phyloP scores from a whole-genome alignment of 2,113 vertebrate species.

The Entomyzon cyanotis region DNA sequence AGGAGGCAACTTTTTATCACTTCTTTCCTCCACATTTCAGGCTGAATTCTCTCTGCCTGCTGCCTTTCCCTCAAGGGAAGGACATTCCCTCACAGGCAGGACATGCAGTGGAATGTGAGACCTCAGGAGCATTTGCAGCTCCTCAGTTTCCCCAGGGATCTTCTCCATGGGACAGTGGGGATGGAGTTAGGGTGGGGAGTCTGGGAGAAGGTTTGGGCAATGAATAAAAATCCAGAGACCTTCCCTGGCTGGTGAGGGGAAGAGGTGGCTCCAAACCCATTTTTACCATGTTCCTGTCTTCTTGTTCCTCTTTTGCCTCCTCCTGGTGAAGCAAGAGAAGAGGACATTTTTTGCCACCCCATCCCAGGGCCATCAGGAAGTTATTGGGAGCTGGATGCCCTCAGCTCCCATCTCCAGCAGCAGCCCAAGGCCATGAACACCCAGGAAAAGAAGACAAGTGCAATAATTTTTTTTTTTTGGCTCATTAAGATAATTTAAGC shows the following conservation, averaged over 20 bases:
- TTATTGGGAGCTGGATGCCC: slow-evolving; percentile 29
- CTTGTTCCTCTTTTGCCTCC: neutral
- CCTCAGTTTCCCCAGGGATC: neutral
- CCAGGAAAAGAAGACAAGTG: slow-evolving; percentile 26
- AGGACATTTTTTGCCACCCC: slow-evolving; percentile 31
- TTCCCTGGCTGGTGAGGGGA: neutral
- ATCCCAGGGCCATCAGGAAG: slow-evolving; percentile 52
- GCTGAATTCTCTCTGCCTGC: neutral
- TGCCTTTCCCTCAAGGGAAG: neutral
- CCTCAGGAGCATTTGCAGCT: neutral
- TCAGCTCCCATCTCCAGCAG: slow-evolving; percentile 37
- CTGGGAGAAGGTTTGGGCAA: neutral
- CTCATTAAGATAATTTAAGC: neutral
- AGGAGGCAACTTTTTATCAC: neutral
- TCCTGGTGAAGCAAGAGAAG: slow-evolving; percentile 65
- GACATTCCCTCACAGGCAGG: neutral
- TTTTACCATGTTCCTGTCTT: neutral
- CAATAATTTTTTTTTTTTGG: neutral
- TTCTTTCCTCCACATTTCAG: neutral
- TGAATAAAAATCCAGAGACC: neutral
- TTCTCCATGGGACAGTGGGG: neutral
- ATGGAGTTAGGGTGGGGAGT: accelerated
- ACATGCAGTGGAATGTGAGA: accelerated
- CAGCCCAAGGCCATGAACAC: slow-evolving; percentile 49
- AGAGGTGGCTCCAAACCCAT: neutral